Base-by-base conservation (phyloP, 2,113 vertebrate species). In the Chroicocephalus ridibundus region DNA sequence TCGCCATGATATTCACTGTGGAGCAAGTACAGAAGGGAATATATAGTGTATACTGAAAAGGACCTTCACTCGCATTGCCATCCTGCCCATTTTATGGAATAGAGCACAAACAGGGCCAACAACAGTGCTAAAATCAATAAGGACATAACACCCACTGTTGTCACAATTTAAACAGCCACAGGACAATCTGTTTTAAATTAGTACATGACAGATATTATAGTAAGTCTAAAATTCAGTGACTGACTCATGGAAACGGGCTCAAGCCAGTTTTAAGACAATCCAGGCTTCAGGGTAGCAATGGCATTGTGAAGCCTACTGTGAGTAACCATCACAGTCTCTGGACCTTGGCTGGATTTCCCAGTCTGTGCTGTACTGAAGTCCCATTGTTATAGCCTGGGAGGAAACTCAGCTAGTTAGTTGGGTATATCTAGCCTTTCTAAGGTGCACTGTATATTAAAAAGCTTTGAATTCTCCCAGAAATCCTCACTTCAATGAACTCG, bases 181-280 rank as follows among this genome's bases (percentile, higher is more conserved):
- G 44, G 57, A 81, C 69, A 88, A 69, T 40, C 65, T 86, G 42
- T 52, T 92, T 93, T 82, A 89, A 92, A 93, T 82, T 65, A 93
- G 14, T 52, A 76, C 16, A 44, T 89, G 62, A 54, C 49, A 58
- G 65, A 87, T 71, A 34, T 90, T 82, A 75, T 19, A 60, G 27
- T 55, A 71, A 84, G 42, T 40, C 46, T 87, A 51, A 91, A 75
- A 68, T 26, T n/a, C 40, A 31, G n/a, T 32, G 46, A 74, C n/a
- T 84, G 77, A 83, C 31, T 84, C n/a, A 18, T 20, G 31, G 40
- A 75, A 94, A 84, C 3, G 70, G 6, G 2, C 20, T 64, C 26
- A 93, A 70, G 52, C 11, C 31, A 78, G 6, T 44, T 93, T 85
- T 71, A 51, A 90, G 34, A 24, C 38, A 76, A 47, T 17, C 11